Evolutionary conservation across 2,888 invertebrate genomes (phyloP), one percentile per base, ranked within the genome.

Genomic region (Eulithis prunata): DNA sequence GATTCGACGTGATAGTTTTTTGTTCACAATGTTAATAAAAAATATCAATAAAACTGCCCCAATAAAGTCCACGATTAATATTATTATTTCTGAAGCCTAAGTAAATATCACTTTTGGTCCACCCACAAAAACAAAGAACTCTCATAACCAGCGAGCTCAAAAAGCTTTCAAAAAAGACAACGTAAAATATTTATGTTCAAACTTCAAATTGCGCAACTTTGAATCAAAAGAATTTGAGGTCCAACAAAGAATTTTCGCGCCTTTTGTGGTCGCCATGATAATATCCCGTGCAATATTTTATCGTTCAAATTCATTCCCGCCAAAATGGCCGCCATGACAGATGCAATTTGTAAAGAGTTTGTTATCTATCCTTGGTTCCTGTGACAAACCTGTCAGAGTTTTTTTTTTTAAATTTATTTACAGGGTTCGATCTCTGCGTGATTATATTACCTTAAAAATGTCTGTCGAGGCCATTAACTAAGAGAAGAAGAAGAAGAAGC

Each of bases 301-400:
- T 66, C 60, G 66, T 64, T 43, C 21, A 63, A 63, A 68, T 60
- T 61, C 64, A 61, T 70, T 64, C 63, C 70, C 66, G 66, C 68
- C 67, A 71, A 63, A 69, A 71, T 64, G 70, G 68, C 72, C 59
- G 71, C 69, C 68, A 69, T 73, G 77, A 77, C 75, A 76, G 73
- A 47, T 73, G 74, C 75, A 52, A 62, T 62, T 62, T 62, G 57
- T 62, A 51, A 62, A 14, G 62, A 45, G 52, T 41, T 57, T 38
- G 45, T 36, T 45, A 36, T 61, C 47, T 49, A 49, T 8, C 49
- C 49, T 11, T 41, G 8, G 46, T 47, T 55, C 28, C 2, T 56
- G 49, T 38, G 49, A 62, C 56, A 62, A 43, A 62, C 43, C 43
- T 43, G 56, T 32, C 21, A 2, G 7, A 38, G 46, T n/a, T n/a